phyloP scores from a whole-genome alignment of 2,113 vertebrate genomes.

The Spermophilus dauricus region DNA sequence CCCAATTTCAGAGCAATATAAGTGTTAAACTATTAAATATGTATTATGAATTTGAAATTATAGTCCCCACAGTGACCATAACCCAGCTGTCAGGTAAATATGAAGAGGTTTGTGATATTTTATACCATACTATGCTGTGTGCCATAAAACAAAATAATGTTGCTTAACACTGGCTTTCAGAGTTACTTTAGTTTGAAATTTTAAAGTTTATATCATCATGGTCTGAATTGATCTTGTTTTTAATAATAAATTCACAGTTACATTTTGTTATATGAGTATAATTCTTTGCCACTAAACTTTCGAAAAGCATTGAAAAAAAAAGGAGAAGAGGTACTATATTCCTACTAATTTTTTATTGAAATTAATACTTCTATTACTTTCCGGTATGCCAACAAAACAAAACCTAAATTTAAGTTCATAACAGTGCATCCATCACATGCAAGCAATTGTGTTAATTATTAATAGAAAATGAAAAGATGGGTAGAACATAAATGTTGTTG shows the following conservation, averaged over 20 bases:
- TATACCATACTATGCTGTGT: constrained; percentile 22
- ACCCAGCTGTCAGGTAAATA: constrained; percentile 59
- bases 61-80: constrained; percentile 33
- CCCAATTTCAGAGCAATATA: background rate
- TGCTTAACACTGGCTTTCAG: constrained; percentile 44
- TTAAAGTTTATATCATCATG: constrained; percentile 25
- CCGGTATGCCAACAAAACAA: background rate
- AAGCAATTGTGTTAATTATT: background rate
- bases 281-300: background rate
- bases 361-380: background rate
- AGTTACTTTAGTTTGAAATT: constrained; percentile 56
- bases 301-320: background rate
- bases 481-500: background rate
- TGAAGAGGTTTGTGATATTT: background rate
- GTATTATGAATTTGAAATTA: constrained; percentile 59
- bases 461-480: background rate
- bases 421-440: background rate
- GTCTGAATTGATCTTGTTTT: constrained; percentile 31
- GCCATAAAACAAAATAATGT: constrained; percentile 62
- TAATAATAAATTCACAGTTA: background rate
- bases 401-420: background rate
- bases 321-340: background rate
- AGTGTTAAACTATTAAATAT: constrained; percentile 46
- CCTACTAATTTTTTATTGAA: background rate
- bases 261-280: background rate